Percentiles rank a stretch among this genome's conserved stretches.
phyloP scores from a whole-genome alignment of 2,113 vertebrate species.

The Ciconia stormi region DNA sequence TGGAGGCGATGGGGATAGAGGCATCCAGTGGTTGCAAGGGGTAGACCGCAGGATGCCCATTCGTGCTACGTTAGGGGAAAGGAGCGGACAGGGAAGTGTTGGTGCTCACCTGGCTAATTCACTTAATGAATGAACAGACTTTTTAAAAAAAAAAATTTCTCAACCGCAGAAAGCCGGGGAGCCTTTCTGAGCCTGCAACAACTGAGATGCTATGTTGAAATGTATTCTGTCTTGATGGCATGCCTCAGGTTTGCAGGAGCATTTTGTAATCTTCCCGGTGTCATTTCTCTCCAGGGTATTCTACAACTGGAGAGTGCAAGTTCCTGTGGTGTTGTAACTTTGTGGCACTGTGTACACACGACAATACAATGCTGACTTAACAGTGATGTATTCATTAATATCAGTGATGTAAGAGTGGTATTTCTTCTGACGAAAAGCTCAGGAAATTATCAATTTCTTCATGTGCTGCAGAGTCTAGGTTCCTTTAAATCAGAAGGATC shows the following conservation, averaged over 20 bases:
- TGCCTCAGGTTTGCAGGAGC: slow-evolving; percentile 24
- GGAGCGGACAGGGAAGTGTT: neutral
- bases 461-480: neutral
- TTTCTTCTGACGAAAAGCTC: neutral
- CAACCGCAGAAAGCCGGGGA: neutral
- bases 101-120: neutral
- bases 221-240: slow-evolving; percentile 32
- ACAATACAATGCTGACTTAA: slow-evolving; percentile 3
- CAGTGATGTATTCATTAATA: slow-evolving; percentile 33
- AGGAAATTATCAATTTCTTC: neutral
- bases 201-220: slow-evolving; percentile 28
- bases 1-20: neutral
- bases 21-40: neutral
- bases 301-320: slow-evolving; percentile 46
- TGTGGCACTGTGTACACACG: slow-evolving; percentile 6
- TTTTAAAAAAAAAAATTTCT: neutral
- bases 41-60: rapidly evolving
- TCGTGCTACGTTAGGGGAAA: neutral
- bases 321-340: slow-evolving; percentile 58
- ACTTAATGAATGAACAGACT: neutral
- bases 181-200: slow-evolving; percentile 9
- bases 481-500: neutral
- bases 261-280: slow-evolving; percentile 39
- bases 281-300: slow-evolving; percentile 47
- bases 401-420: neutral